These are phyloP conservation scores for Ephialtes manifestator DNA, from an alignment of 2,888 invertebrate species.

Conservation along the genomic window DNA sequence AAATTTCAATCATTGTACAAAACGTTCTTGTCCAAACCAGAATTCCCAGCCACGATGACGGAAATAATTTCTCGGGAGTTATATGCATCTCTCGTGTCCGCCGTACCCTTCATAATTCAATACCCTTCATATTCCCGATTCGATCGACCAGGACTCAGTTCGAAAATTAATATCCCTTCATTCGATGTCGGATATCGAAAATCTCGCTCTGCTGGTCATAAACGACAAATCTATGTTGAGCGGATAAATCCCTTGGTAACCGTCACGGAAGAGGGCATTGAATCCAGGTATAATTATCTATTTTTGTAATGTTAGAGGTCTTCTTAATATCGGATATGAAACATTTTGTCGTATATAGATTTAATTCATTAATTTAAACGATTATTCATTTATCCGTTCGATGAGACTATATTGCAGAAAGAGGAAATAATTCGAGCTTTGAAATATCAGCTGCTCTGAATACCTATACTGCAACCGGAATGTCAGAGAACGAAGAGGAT, in stretches of 20 bases:
- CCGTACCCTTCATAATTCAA: slow-evolving; percentile 9
- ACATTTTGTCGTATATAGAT: neutral
- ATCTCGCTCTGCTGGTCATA: slow-evolving; percentile 7
- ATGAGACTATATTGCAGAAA: neutral
- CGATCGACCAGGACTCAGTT: neutral
- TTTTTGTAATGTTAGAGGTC: neutral
- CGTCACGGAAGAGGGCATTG: neutral
- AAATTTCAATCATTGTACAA: neutral
- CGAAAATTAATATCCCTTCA: slow-evolving; percentile 21
- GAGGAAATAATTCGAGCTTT: slow-evolving; percentile 37
- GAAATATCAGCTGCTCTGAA: slow-evolving; percentile 6
- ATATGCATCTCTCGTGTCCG: neutral
- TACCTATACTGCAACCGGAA: slow-evolving; percentile 3
- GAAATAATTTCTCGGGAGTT: slow-evolving; percentile 15
- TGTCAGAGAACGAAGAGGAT: slow-evolving; percentile 7
- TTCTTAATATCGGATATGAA: neutral
- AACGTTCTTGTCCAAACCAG: neutral
- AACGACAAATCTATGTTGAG: neutral
- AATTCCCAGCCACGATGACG: neutral
- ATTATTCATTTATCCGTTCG: neutral
- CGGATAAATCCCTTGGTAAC: neutral
- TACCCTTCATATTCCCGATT: slow-evolving; percentile 2
- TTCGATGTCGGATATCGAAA: slow-evolving; percentile 16
- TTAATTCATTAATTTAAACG: neutral
- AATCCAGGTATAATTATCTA: neutral